Conservation (phyloP, 2,113 vertebrate genomes). For the Sitta europaea region DNA sequence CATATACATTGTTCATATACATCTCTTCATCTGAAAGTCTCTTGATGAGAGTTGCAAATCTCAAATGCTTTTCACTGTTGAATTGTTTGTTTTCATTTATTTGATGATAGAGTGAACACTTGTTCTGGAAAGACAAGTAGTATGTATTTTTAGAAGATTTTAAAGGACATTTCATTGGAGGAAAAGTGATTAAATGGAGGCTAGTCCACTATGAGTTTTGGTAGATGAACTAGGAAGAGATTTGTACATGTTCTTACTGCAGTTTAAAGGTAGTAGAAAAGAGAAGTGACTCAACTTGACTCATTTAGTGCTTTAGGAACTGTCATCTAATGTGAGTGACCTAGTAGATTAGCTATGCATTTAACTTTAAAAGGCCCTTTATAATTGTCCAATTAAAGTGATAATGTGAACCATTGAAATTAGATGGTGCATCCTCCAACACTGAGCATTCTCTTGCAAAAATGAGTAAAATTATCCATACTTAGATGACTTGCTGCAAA, state of each 20-base stretch:
- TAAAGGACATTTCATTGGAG: neutral
- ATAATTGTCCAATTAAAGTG: neutral
- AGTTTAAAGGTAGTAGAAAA: neutral
- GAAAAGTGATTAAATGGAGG: neutral
- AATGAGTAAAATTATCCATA: neutral
- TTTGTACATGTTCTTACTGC: neutral
- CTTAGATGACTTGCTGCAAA: neutral
- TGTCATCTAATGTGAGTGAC: neutral
- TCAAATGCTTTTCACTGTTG: neutral
- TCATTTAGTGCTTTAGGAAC: neutral
- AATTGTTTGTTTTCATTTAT: neutral
- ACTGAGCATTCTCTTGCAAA: neutral
- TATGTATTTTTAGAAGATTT: neutral
- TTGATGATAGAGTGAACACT: neutral
- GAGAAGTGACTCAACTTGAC: neutral
- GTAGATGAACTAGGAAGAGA: neutral
- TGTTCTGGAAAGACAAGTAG: neutral
- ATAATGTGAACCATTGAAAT: neutral
- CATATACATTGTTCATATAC: neutral
- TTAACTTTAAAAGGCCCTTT: neutral
- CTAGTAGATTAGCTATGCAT: neutral
- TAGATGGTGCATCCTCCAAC: neutral
- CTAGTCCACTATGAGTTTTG: neutral
- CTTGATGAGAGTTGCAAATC: neutral
- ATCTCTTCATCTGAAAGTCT: neutral